Evolutionary conservation across 2,888 invertebrate species (phyloP).

Genomic region (Lutraria lutraria): DNA sequence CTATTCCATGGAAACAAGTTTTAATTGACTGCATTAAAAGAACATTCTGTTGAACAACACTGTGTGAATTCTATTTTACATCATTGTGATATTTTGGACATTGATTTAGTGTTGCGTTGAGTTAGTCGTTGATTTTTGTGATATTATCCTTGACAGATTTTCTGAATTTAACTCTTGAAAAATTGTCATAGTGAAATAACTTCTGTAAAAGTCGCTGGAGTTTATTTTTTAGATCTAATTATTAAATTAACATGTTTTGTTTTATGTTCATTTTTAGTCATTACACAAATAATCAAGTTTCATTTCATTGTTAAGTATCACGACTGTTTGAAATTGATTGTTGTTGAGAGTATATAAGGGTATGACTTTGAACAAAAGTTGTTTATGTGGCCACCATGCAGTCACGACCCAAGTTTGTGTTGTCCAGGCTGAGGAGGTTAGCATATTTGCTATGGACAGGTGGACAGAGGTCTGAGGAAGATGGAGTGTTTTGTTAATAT

Average conservation of each 20-base stretch:
- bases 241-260: neutral
- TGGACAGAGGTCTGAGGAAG: too few relatives aligned
- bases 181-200: neutral
- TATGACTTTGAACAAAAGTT: neutral
- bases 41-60: neutral
- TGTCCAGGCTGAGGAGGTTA: neutral
- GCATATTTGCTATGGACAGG: neutral
- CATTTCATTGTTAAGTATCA: slow-evolving; percentile 5
- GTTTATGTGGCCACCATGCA: neutral
- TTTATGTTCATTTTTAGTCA: slow-evolving; percentile 8
- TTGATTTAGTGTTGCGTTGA: neutral
- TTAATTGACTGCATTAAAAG: neutral
- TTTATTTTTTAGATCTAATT: slow-evolving; percentile 13
- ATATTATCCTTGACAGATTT: neutral
- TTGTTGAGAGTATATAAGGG: neutral
- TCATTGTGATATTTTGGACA: neutral
- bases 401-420: neutral
- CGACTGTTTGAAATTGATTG: neutral
- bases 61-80: neutral
- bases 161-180: neutral
- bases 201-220: slow-evolving; percentile 11
- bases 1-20: neutral
- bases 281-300: neutral
- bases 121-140: neutral
- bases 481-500: too few relatives aligned